These are phyloP conservation scores for Regulus satrapa DNA, from an alignment of 2,113 vertebrate species.

Conservation along the genomic window DNA sequence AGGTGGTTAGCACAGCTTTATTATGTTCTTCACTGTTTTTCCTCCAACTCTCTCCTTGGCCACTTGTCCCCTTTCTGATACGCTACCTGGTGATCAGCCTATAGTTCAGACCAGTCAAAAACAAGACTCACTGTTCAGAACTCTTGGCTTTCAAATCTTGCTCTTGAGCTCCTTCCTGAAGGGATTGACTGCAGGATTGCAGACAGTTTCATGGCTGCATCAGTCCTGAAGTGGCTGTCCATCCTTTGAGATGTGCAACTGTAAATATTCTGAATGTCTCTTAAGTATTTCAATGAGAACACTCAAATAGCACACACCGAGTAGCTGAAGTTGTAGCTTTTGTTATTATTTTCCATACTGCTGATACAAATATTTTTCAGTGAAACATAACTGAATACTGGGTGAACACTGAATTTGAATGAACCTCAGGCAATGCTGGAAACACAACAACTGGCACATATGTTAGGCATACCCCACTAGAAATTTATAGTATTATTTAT, in stretches of 20 bases:
- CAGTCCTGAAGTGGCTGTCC: background rate
- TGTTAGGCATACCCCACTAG: background rate
- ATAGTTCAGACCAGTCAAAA: background rate
- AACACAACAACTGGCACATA: rapidly evolving
- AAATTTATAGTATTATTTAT: background rate
- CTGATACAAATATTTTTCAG: background rate
- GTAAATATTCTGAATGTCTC: background rate
- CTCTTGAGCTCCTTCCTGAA: background rate
- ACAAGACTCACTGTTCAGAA: background rate
- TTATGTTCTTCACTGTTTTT: background rate
- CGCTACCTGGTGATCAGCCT: background rate
- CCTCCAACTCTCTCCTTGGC: background rate
- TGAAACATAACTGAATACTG: background rate
- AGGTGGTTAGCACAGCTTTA: background rate
- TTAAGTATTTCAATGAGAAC: background rate
- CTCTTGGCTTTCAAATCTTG: background rate
- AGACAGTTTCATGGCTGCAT: background rate
- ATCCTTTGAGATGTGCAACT: background rate
- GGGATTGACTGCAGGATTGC: background rate
- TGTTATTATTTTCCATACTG: background rate
- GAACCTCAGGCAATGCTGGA: background rate
- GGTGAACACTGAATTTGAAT: background rate
- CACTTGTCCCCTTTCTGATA: background rate
- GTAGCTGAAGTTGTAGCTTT: background rate
- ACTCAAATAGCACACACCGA: background rate